Percentiles rank a stretch among this genome's conserved stretches.
Evolutionary conservation across 37 sponge, comb jelly and placozoan genomes (phyloP).

Genomic region (Hormiphora californensis): DNA sequence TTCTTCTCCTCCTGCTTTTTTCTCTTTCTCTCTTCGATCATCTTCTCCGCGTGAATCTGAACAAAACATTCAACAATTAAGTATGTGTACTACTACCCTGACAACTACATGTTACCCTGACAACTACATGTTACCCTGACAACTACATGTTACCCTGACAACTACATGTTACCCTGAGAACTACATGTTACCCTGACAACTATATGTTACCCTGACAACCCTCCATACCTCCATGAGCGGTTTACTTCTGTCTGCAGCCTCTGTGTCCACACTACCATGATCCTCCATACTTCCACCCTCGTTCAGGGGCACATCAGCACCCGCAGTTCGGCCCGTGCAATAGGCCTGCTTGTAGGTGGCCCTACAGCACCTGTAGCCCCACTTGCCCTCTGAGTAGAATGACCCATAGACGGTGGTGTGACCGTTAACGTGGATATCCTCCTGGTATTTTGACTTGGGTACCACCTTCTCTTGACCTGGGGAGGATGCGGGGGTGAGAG

Average conservation of each 20-base stretch:
- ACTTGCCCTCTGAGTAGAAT: constrained; percentile 77
- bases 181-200: background rate
- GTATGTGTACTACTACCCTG: background rate
- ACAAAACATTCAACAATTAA: background rate
- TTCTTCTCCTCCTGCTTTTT: constrained; percentile 56
- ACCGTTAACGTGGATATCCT: constrained; percentile 82
- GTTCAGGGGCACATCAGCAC: background rate
- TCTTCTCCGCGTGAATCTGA: constrained; percentile 38
- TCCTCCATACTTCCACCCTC: background rate
- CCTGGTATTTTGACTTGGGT: constrained; percentile 88
- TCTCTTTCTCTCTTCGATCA: constrained; percentile 49
- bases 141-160: no score
- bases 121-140: background rate
- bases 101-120: background rate
- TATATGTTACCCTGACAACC: background rate
- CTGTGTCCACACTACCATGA: background rate
- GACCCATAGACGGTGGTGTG: constrained; percentile 97
- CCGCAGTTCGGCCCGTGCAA: constrained; percentile 80
- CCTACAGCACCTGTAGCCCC: constrained; percentile 96
- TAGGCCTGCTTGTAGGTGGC: constrained; percentile 81
- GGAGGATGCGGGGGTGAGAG: background rate
- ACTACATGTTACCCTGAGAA: background rate
- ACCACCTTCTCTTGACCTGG: constrained; percentile 85
- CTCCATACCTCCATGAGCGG: constrained; percentile 37
- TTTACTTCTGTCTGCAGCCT: background rate